Percentiles rank a stretch among this genome's conserved stretches.
Evolutionary conservation across 2,797 vertebrate genomes (phyloP).

Genomic region (Sebastes hopkinsi): DNA sequence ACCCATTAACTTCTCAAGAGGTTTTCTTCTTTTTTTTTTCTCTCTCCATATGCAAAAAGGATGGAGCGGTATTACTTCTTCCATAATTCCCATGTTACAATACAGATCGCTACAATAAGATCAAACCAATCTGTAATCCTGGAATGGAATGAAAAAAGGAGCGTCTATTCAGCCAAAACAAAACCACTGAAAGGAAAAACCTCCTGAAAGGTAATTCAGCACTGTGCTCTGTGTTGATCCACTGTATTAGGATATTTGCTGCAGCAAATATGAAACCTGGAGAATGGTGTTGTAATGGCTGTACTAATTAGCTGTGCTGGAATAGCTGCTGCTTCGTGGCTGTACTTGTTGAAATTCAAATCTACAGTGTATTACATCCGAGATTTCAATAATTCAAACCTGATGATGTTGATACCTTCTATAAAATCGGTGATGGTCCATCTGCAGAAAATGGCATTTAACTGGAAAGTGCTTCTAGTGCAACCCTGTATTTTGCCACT

Average conservation of each 20-base stretch:
- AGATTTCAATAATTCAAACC: background rate
- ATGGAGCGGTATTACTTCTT: slow-evolving; percentile 53
- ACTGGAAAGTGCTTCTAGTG: background rate
- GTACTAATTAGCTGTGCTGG: slow-evolving; percentile 39
- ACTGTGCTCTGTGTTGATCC: slow-evolving; percentile 30
- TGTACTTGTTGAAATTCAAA: slow-evolving; percentile 18
- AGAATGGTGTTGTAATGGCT: slow-evolving; percentile 38
- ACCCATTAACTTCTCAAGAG: slow-evolving; percentile 67
- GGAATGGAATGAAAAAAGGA: slow-evolving; percentile 45
- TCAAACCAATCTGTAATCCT: slow-evolving; percentile 68
- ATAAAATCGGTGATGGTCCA: background rate
- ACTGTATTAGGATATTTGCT: slow-evolving; percentile 50
- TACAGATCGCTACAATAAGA: slow-evolving; percentile 60
- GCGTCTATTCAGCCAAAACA: slow-evolving; percentile 52
- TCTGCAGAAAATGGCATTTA: background rate
- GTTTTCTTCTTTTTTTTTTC: slow-evolving; percentile 23
- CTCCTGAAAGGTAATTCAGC: slow-evolving; percentile 39
- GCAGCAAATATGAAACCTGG: slow-evolving; percentile 56
- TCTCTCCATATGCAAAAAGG: slow-evolving; percentile 62
- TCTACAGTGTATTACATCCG: background rate
- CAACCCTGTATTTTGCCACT: background rate
- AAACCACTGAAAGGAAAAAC: slow-evolving; percentile 36
- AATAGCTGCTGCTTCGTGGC: background rate
- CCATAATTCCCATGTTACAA: slow-evolving; percentile 66
- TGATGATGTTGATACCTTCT: background rate